phyloP scores from a whole-genome alignment of 2,113 vertebrate species.

The Nothobranchius kuhntae region DNA sequence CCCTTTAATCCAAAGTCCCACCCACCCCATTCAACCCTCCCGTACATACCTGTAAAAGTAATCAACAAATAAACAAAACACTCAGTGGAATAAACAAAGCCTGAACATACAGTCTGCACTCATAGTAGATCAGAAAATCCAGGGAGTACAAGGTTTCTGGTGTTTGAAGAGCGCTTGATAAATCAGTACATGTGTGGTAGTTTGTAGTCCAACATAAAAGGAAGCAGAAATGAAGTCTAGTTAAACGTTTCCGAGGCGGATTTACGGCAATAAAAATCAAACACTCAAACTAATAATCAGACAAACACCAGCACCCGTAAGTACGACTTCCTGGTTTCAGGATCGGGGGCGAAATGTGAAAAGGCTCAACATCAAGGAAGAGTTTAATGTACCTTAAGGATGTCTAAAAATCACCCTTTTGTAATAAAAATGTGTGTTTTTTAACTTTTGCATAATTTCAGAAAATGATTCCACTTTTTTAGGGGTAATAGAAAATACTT shows the following conservation, averaged over 20 bases:
- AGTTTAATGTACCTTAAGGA: constrained; percentile 44
- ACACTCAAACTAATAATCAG: constrained; percentile 2
- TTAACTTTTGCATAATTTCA: constrained; percentile 46
- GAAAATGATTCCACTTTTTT: constrained; percentile 47
- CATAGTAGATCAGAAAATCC: constrained; percentile 37
- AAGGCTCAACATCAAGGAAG: constrained; percentile 45
- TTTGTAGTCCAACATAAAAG: background rate
- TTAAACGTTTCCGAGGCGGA: background rate
- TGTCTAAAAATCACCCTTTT: constrained; percentile 62
- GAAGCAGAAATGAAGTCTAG: background rate
- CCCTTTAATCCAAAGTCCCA: constrained; percentile 40
- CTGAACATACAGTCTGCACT: constrained; percentile 69
- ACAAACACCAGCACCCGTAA: constrained; percentile 22
- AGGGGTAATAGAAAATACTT: constrained; percentile 69
- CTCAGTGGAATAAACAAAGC: constrained; percentile 64
- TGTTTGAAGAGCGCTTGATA: constrained; percentile 9
- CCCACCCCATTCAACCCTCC: constrained; percentile 17
- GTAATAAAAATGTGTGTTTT: constrained; percentile 49
- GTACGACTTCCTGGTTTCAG: constrained; percentile 22
- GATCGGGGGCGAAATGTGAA: constrained; percentile 35
- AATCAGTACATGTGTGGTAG: too few species aligned
- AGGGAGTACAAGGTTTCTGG: constrained; percentile 6
- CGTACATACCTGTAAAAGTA: constrained; percentile 55
- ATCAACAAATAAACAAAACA: constrained; percentile 70
- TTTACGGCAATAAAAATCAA: background rate